Base-by-base conservation (phyloP, 2,797 vertebrate species). In the Gallinago nigripennis region DNA sequence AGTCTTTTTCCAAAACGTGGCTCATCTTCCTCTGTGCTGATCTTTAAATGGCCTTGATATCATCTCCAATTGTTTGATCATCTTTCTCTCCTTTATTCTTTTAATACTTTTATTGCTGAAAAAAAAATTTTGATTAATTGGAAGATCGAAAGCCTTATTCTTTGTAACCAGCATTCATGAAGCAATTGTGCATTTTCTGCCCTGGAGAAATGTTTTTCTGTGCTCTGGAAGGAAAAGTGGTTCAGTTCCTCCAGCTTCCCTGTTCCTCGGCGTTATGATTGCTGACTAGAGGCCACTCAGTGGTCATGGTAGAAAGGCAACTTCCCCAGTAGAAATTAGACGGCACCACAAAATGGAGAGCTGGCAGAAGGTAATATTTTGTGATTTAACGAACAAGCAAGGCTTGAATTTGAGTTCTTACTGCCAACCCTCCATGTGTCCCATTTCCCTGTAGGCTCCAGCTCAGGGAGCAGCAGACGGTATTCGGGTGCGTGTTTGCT, bases 21-120 rank as follows among this genome's bases (percentile, higher is more conserved):
- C 58, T 95, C 27, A 28, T 94, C 37, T 83, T 93, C 43, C 8
- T 35, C 54, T 90, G 4, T 53, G 35, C 54, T 77, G 31, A 43
- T 87, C 56, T 80, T 91, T 90, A 90, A 86, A 69, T 71, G 48
- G 43, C 41, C 58, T 90, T 92, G 51, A 60, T 86, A 70, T 46
- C 4, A 79, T 80, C 81, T 90, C 63, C 28, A 71, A 2, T 28
- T 95, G 50, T 90, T 93, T 77, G 54, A 71, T 95, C 46, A 23
- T 69, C 11, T 80, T 92, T 73, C 17, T 66, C 28, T 75, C 88
- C 43, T 83, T 82, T 63, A 23, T 70, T 65, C 45, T 82, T 86
- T 57, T 57, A 88, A 46, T 83, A 30, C 3, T 80, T 75, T 13
- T 16, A 56, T 65, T 84, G 35, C 35, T 88, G 15, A 24, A 50